Evolutionary conservation across 2,113 vertebrate genomes (phyloP), one percentile per base, ranked within the genome.

Genomic region (Plecotus auritus): DNA sequence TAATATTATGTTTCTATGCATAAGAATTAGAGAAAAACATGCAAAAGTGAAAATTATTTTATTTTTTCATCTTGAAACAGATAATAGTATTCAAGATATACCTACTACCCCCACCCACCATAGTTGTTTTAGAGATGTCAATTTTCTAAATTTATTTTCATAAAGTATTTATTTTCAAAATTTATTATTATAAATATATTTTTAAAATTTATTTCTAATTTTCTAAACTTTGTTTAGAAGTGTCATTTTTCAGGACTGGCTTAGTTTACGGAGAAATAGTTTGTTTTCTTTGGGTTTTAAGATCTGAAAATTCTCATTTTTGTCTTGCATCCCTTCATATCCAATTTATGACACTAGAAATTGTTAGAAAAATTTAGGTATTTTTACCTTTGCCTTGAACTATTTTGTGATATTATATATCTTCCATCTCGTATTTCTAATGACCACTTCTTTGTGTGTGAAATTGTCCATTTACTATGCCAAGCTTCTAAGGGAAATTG

Each of bases 321-420:
- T 40, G 30, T 85, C 37, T 92, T 77, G 4, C 61, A 16, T 67
- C 37, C 91, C 45, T 90, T 86, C 92, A 30, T 90, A 32, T 91
- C 4, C 20, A 85, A 76, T 70, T 54, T 92, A 81, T 81, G 16
- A 81, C 87, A 92, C 14, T 88, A 80, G 23, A 80, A 86, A 64
- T 47, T 85, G 37, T 77, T 86, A 14, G 59, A 49, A 76, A 74
- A 64, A 69, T 56, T 11, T 67, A 61, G 8, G 17, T n/a, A 42
- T 69, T 91, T 92, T 95, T 72, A 37, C 23, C 42, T 94, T 76
- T 87, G 32, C 56, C 59, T 91, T 83, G 84, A 93, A 93, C 18
- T 76, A 26, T 90, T 93, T 83, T 84, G 74, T 83, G 49, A 26
- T 51, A 40, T 66, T 94, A 42, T n/a, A 4, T 86, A 45, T 49